A percentile compares a stretch with the other conserved stretches of the same genome.
phyloP scores from a whole-genome alignment of 1,140 invertebrate genomes.

The Arion vulgaris region DNA sequence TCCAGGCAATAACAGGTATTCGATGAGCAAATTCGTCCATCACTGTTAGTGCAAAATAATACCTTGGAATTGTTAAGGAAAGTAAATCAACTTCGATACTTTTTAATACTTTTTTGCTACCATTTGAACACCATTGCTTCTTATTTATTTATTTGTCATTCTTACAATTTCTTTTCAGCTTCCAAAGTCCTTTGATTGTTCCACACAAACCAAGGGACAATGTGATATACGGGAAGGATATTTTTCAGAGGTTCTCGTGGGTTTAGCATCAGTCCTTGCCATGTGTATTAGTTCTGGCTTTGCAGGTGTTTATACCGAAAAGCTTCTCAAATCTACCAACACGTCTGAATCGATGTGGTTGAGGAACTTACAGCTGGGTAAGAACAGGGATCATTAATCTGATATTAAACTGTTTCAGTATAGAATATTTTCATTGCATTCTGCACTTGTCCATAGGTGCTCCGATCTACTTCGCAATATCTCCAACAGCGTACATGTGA shows the following conservation, averaged over 20 bases:
- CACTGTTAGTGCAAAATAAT: too few species aligned
- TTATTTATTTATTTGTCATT: too few species aligned
- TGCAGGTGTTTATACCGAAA: constrained; percentile 99
- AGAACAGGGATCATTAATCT: constrained; percentile 11
- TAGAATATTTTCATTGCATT: background rate
- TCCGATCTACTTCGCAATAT: too few species aligned
- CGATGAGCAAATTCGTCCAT: too few species aligned
- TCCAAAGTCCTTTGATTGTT: constrained; percentile 29
- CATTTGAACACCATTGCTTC: too few species aligned
- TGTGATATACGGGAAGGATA: constrained; percentile 19
- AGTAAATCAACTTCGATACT: too few species aligned
- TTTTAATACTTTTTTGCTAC: too few species aligned
- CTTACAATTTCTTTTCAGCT: constrained; percentile 10
- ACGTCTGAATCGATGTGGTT: constrained; percentile 93
- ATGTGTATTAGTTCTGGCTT: constrained; percentile 97
- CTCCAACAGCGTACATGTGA: too few species aligned
- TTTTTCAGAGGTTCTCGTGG: constrained; percentile 76
- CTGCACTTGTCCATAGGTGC: background rate
- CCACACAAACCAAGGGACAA: constrained; percentile 8
- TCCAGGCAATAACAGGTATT: too few species aligned
- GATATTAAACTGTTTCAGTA: too few species aligned
- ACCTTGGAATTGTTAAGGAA: too few species aligned
- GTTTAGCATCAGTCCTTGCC: constrained; percentile 88
- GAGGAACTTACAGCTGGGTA: constrained; percentile 78
- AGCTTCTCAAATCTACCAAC: constrained; percentile 85